Base-by-base conservation (phyloP, 2,888 invertebrate species). In the Euplexia lucipara region DNA sequence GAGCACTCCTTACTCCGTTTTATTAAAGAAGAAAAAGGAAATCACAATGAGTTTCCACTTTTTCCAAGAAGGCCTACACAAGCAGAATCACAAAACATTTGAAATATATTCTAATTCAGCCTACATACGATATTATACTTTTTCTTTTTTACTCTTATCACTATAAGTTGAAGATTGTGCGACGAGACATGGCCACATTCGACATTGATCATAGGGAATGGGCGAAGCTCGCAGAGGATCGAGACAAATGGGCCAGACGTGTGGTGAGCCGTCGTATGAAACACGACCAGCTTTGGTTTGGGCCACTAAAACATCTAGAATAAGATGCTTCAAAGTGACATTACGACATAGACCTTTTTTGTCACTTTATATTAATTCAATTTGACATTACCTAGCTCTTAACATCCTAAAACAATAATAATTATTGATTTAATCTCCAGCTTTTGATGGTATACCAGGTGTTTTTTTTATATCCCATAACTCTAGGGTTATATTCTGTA, bases 181-280 rank as follows among this genome's bases (percentile, higher is more conserved):
- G 70, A 57, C 75, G 53, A 47, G 59, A 57, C 59, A 56, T 60
- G 60, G 60, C 60, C 65, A 74, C 65, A 74, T 70, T 75, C 22
- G 73, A 75, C 73, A 74, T 74, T 75, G 73, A 75, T 74, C 73
- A 74, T 70, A 70, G 70, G 52, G 34, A 75, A 74, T 75, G 70
- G 75, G 53, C 69, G 59, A 74, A 70, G 73, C 75, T 57, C 56
- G 75, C 65, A 44, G 65, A 70, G 70, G 65, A 70, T 74, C 73
- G 73, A 74, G 75, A 74, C 75, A 75, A 74, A 74, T 74, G 73
- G 73, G 57, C 26, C 44, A 65, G 65, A 75, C 73, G 75, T 74
- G 73, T 74, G 70, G 59, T 74, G 75, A 70, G 75, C 73, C 70
- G 44, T 61, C 60, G 42, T 53, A 70, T 74, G 70, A 75, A 75